Evolutionary conservation across 2,797 vertebrate genomes (phyloP).

Genomic region (Scolopax bukidnonensis): DNA sequence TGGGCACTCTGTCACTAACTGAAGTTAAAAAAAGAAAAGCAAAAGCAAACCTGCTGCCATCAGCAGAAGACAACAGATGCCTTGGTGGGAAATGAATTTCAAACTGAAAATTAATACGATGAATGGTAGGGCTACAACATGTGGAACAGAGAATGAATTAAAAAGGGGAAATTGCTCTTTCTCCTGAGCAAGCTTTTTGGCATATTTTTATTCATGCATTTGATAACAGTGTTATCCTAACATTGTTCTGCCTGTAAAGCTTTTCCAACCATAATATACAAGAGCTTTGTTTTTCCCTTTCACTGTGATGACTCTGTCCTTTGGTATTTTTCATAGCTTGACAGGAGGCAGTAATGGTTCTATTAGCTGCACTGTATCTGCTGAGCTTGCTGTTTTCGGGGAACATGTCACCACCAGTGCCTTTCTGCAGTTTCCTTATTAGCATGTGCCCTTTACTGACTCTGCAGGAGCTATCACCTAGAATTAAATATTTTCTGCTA

Average conservation of each 20-base stretch:
- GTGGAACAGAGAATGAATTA: slow-evolving; percentile 6
- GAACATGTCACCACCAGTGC: slow-evolving; percentile 69
- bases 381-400: slow-evolving; percentile 85
- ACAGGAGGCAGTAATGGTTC: slow-evolving; percentile 84
- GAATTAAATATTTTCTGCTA: slow-evolving; percentile 88
- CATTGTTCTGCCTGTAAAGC: slow-evolving; percentile 48
- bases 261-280: slow-evolving; percentile 1
- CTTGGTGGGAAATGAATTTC: slow-evolving; percentile 34
- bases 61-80: slow-evolving; percentile 36
- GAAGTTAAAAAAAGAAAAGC: slow-evolving; percentile 18
- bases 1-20: slow-evolving; percentile 16
- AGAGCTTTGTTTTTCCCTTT: slow-evolving; percentile 52
- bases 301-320: slow-evolving; percentile 73
- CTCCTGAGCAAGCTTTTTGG: slow-evolving; percentile 22
- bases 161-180: slow-evolving; percentile 18
- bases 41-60: slow-evolving; percentile 22
- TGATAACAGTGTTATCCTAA: slow-evolving; percentile 43
- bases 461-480: slow-evolving; percentile 89
- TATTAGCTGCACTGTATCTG: slow-evolving; percentile 87
- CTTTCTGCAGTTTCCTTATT: slow-evolving; percentile 78
- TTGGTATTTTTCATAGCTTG: slow-evolving; percentile 80
- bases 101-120: slow-evolving; percentile 6
- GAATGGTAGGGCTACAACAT: not conserved
- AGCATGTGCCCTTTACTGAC: slow-evolving; percentile 84
- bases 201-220: slow-evolving; percentile 42